Percentiles rank a stretch among this genome's conserved stretches.
Conservation (phyloP, 2,113 vertebrate species). For the Cettia cetti region DNA sequence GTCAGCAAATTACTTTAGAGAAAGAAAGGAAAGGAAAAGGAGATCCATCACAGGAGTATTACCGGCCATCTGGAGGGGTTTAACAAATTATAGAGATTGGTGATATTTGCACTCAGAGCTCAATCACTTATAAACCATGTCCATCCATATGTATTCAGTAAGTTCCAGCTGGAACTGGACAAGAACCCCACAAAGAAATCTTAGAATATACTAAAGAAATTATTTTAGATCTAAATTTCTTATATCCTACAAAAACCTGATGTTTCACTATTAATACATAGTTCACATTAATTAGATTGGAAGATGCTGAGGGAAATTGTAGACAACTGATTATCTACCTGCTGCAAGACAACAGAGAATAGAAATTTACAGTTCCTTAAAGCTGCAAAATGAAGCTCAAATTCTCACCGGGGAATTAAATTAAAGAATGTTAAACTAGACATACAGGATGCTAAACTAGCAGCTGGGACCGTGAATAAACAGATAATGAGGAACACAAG, state of each 20-base stretch:
- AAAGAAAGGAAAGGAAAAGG: not conserved
- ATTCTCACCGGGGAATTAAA: not conserved
- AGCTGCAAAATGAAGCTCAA: not conserved
- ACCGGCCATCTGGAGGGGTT: not conserved
- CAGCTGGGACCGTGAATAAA: not conserved
- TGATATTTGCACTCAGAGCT: not conserved
- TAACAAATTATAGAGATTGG: not conserved
- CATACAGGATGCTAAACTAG: not conserved
- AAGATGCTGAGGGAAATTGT: not conserved
- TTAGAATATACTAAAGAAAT: not conserved
- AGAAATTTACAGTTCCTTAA: not conserved
- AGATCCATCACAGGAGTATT: not conserved
- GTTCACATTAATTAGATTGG: not conserved
- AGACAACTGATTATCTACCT: not conserved
- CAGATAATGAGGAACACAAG: not conserved
- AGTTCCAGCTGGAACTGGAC: not conserved
- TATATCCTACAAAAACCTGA: not conserved
- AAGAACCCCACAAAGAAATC: not conserved
- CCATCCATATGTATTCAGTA: not conserved
- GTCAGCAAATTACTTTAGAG: not conserved
- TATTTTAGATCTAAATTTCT: not conserved
- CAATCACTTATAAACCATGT: not conserved
- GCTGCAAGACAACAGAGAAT: not conserved
- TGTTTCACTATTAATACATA: not conserved
- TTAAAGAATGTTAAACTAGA: not conserved